Conservation (phyloP, 2,888 invertebrate species). For the Catonia carolina region DNA sequence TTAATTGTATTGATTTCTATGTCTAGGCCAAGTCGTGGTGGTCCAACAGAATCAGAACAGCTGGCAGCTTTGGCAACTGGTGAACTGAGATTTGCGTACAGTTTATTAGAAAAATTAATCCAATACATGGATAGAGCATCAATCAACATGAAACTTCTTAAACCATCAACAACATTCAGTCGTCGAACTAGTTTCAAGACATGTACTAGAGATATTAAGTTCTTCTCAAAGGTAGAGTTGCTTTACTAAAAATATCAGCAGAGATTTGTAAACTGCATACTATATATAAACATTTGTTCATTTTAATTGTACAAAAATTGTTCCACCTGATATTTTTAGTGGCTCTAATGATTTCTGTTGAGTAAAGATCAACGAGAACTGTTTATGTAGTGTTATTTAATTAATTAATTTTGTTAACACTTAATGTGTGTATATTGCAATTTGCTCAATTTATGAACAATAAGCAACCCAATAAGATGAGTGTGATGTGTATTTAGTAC, state of each 20-base stretch:
- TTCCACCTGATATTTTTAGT: slow-evolving; percentile 10
- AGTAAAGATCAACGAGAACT: no score
- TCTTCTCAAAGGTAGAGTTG: slow-evolving; percentile 91
- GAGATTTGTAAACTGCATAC: background rate
- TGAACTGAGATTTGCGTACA: slow-evolving; percentile 87
- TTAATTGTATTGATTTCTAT: background rate
- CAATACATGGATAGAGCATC: slow-evolving; percentile 95
- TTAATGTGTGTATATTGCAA: no score
- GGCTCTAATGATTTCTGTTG: no score
- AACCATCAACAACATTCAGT: slow-evolving; percentile 93
- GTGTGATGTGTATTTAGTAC: no score
- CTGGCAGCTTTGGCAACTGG: slow-evolving; percentile 50
- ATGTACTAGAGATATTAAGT: slow-evolving; percentile 95
- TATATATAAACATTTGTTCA: background rate
- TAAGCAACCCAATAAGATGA: no score
- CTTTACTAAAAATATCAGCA: slow-evolving; percentile 4
- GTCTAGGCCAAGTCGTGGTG: slow-evolving; percentile 57
- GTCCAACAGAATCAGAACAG: slow-evolving; percentile 63
- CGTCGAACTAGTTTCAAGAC: slow-evolving; percentile 86
- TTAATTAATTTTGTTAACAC: no score
- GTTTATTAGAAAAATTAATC: slow-evolving; percentile 89
- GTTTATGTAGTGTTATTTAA: no score
- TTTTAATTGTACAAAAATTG: background rate
- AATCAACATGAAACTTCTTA: slow-evolving; percentile 91
- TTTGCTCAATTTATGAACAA: no score